Conservation (phyloP, 2,797 vertebrate species). For the Coregonus ussuriensis region DNA sequence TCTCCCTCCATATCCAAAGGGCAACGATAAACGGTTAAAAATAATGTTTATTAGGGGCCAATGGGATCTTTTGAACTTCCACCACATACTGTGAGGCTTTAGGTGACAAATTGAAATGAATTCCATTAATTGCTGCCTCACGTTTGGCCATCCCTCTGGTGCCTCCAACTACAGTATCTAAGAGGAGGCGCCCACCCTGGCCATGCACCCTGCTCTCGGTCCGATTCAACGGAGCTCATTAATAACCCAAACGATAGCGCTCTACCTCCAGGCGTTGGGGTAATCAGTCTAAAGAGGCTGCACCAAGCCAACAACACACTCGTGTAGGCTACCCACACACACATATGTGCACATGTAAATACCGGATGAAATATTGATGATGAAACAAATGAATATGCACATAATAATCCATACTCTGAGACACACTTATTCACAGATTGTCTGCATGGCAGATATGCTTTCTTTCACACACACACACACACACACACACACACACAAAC, state of each 20-base stretch:
- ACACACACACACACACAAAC: conserved; percentile 39
- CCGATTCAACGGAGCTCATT: conserved; percentile 71
- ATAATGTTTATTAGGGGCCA: background rate
- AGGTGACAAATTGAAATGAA: conserved; percentile 40
- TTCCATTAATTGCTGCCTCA: conserved; percentile 51
- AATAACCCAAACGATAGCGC: conserved; percentile 68
- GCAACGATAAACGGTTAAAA: conserved; percentile 7
- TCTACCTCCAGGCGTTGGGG: conserved; percentile 55
- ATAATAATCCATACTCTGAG: conserved; percentile 10
- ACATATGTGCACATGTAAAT: background rate
- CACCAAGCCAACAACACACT: background rate
- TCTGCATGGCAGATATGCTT: background rate
- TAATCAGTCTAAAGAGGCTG: conserved; percentile 60
- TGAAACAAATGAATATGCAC: conserved; percentile 16
- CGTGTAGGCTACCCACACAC: conserved; percentile 12
- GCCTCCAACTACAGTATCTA: conserved; percentile 31
- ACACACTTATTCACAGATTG: too few species aligned
- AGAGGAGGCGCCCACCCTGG: conserved; percentile 32
- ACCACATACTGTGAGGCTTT: conserved; percentile 16
- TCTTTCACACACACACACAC: conserved; percentile 18
- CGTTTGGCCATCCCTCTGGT: conserved; percentile 32
- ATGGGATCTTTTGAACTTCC: conserved; percentile 11
- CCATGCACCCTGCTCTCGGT: conserved; percentile 51
- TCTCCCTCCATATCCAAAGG: background rate
- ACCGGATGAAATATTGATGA: too few species aligned